Percentiles rank a stretch among this genome's conserved stretches.
Conservation (phyloP, 92 coral and sea anemone species). For the Chrysogorgia sp. region DNA sequence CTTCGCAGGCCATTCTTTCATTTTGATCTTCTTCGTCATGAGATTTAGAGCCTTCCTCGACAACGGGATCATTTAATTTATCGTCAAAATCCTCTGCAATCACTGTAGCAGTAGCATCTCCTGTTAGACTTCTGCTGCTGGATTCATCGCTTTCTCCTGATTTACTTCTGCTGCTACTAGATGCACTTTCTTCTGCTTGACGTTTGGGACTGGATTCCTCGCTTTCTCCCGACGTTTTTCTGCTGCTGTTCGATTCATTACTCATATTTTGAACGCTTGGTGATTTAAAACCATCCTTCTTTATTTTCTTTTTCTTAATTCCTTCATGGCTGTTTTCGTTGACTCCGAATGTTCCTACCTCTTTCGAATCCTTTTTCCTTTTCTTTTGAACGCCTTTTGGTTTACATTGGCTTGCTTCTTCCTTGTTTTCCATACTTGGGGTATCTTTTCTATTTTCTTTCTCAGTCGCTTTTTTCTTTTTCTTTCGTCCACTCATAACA, state of each 20-base stretch:
- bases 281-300: background rate
- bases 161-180: no score
- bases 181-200: conserved; percentile 23
- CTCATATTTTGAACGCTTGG: conserved; percentile 10
- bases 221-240: background rate
- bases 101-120: no score
- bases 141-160: no score
- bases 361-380: no score
- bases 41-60: conserved; percentile 7
- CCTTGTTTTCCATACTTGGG: background rate
- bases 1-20: background rate
- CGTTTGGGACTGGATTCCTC: background rate
- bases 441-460: background rate
- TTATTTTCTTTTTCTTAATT: background rate
- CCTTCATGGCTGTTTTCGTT: background rate
- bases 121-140: no score
- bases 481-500: background rate
- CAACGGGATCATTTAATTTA: no score
- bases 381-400: background rate
- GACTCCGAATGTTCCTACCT: background rate
- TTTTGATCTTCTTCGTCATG: background rate
- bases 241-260: no score
- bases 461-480: background rate
- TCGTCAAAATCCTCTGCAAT: no score
- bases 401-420: background rate